These are phyloP conservation scores for Cochlearius cochlearius DNA, from an alignment of 2,113 vertebrate species.

Conservation along the genomic window DNA sequence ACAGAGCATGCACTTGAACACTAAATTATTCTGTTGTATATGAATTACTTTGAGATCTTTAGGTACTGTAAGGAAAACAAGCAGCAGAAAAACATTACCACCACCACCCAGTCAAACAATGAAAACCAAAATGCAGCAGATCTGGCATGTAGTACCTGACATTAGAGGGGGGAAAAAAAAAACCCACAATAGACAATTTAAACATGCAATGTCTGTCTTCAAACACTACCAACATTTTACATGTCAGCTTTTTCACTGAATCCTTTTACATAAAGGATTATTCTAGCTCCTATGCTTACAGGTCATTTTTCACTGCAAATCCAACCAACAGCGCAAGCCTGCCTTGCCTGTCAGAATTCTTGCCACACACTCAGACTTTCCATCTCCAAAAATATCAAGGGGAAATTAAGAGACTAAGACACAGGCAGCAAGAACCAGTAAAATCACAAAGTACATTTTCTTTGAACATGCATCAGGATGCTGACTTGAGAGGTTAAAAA, in stretches of 20 bases:
- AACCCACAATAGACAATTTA: background rate
- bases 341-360: background rate
- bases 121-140: background rate
- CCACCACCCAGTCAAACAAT: background rate
- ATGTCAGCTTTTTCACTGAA: constrained; percentile 19
- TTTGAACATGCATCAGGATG: background rate
- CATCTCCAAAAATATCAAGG: background rate
- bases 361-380: background rate
- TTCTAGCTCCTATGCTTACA: background rate
- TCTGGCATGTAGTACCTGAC: background rate
- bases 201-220: background rate
- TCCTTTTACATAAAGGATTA: constrained; percentile 13
- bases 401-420: background rate
- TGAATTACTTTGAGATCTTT: background rate
- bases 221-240: background rate
- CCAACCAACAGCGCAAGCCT: background rate
- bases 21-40: background rate
- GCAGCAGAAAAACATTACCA: background rate
- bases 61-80: background rate
- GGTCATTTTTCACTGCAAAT: background rate
- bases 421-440: background rate
- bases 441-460: background rate
- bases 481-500: background rate
- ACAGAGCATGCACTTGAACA: background rate
- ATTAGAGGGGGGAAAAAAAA: background rate